phyloP scores from a whole-genome alignment of 2,113 vertebrate genomes.

The Lathamus discolor region DNA sequence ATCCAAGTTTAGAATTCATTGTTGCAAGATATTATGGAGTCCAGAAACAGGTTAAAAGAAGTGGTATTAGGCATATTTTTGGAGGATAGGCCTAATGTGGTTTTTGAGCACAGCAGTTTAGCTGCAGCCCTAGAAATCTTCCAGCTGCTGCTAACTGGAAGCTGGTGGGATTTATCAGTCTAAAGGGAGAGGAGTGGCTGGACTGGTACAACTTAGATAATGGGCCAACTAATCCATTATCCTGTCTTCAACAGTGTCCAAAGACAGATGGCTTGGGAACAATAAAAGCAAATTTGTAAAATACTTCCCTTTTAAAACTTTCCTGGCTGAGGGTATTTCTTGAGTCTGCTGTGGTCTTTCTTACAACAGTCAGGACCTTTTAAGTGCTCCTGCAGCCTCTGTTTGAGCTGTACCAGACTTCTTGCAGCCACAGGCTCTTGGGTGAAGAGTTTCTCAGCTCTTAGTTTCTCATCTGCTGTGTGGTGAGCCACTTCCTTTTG shows the following conservation, averaged over 20 bases:
- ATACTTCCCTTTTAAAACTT: not conserved
- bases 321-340: not conserved
- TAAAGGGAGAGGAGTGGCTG: not conserved
- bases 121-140: not conserved
- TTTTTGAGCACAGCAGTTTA: not conserved
- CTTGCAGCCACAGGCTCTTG: not conserved
- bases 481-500: not conserved
- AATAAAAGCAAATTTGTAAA: not conserved
- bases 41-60: not conserved
- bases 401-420: not conserved
- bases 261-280: not conserved
- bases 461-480: not conserved
- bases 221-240: not conserved
- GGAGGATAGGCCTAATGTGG: not conserved
- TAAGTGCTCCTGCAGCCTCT: not conserved
- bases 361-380: not conserved
- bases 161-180: not conserved
- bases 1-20: not conserved
- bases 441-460: fast-evolving
- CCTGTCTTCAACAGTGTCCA: not conserved
- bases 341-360: not conserved
- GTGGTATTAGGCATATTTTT: not conserved
- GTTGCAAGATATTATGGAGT: not conserved
- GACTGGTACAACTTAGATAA: not conserved
- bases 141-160: not conserved